phyloP scores from a whole-genome alignment of 2,888 invertebrate genomes.

The Laspeyria flexula region DNA sequence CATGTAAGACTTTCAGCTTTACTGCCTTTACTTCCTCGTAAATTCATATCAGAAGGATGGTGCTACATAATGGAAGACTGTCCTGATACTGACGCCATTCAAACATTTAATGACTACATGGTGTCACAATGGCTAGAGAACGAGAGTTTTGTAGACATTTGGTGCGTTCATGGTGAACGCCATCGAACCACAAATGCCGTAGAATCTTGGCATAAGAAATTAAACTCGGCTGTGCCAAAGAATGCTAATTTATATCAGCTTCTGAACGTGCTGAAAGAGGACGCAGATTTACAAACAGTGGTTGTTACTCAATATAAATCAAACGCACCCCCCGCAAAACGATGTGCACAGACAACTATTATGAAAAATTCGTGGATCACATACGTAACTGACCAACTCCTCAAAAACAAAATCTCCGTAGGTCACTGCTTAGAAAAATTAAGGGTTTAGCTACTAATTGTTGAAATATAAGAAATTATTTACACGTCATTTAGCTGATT shows the following conservation, averaged over 20 bases:
- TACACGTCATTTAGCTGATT: neutral
- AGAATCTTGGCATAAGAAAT: constrained; percentile 12
- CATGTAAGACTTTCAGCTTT: constrained; percentile 12
- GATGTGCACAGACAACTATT: constrained; percentile 4
- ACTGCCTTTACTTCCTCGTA: constrained; percentile 14
- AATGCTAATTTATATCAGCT: constrained; percentile 47
- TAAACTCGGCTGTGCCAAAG: constrained; percentile 39
- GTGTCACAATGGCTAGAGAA: constrained; percentile 17
- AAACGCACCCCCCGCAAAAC: neutral
- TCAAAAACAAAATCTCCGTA: constrained; percentile 1
- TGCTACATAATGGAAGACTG: constrained; percentile 15
- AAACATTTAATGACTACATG: constrained; percentile 19
- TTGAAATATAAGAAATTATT: neutral
- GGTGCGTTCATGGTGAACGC: constrained; percentile 14
- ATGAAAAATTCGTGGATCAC: constrained; percentile 6
- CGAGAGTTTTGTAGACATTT: constrained; percentile 15
- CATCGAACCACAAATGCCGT: constrained; percentile 21
- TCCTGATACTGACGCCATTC: constrained; percentile 8
- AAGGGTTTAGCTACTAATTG: neutral
- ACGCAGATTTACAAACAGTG: constrained; percentile 19
- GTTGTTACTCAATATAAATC: constrained; percentile 8
- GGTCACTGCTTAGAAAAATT: constrained; percentile 13
- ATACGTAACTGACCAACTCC: constrained; percentile 13
- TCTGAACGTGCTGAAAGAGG: constrained; percentile 30
- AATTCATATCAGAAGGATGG: constrained; percentile 8